Base-by-base conservation (phyloP, 2,888 invertebrate species). In the Allacma fusca region DNA sequence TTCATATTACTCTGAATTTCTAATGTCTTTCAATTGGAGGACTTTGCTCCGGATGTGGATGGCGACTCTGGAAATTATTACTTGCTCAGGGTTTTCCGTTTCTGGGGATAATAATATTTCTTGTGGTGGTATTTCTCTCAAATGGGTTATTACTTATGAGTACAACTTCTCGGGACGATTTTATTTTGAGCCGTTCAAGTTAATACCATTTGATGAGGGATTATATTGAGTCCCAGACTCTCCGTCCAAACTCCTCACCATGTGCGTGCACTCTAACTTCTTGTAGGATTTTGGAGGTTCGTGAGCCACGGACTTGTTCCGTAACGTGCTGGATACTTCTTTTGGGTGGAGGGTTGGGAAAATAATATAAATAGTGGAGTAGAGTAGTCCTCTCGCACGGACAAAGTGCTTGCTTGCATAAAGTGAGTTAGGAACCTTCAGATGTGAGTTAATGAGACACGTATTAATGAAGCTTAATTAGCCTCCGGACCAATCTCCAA, bases 401-500 rank as follows among this genome's bases (percentile, higher is more conserved):
- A n/a, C n/a, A n/a, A n/a, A n/a, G n/a, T n/a, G n/a, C n/a, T n/a
- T n/a, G n/a, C n/a, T 50, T 50, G 19, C 50, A 50, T 50, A 50
- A 5, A 50, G 50, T 40, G 64, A 62, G 19, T 43, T 65, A 9
- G 68, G 57, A 75, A 43, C 70, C 77, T 71, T 81, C 73, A 77
- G 81, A 80, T 80, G 80, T 75, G 75, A 73, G 83, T 81, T 83
- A 83, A 83, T 83, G 83, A 83, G 83, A 83, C 81, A 78, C 78
- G 83, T 81, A 83, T 81, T 83, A 81, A 83, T 83, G 81, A 81
- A 81, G 79, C 80, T 81, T 82, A 81, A 81, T 81, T 83, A 81
- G 83, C 83, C 83, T 80, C 79, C 73, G 81, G 83, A 79, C 79
- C 73, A 81, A 23, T 73, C n/a, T 81, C 81, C 79, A 81, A 78